Percentiles rank a stretch among this genome's conserved stretches.
Evolutionary conservation across 2,113 vertebrate genomes (phyloP).

Genomic region (Terrapene triunguis): DNA sequence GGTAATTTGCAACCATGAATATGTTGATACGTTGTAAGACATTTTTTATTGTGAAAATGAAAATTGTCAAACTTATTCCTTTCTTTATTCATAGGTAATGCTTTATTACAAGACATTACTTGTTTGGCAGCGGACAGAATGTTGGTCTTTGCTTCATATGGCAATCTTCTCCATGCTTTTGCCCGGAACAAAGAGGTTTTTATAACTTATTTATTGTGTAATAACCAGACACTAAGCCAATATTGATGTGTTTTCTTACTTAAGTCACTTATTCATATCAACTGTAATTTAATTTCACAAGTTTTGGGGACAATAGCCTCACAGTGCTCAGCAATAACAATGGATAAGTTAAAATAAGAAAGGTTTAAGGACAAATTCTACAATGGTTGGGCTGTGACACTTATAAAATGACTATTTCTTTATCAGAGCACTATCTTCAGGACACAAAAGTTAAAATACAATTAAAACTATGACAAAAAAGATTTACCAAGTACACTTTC

Average conservation of each 20-base stretch:
- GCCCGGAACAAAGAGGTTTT: slow-evolving; percentile 90
- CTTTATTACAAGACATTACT: slow-evolving; percentile 89
- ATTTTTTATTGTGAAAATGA: not conserved
- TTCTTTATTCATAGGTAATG: slow-evolving; percentile 87
- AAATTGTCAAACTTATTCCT: not conserved
- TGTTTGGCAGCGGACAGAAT: slow-evolving; percentile 92
- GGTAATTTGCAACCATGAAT: not conserved
- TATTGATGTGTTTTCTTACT: not conserved
- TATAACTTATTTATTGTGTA: slow-evolving; percentile 7
- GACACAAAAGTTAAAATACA: not conserved
- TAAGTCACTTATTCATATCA: accelerated
- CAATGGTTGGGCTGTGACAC: not conserved
- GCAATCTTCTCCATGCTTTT: slow-evolving; percentile 87
- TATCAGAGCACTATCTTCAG: not conserved
- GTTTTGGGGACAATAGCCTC: not conserved
- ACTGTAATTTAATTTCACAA: accelerated
- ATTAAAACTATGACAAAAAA: not conserved
- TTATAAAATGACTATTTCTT: not conserved
- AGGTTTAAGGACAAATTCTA: not conserved
- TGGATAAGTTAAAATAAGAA: not conserved
- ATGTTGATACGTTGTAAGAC: not conserved
- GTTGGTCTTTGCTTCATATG: slow-evolving; percentile 89
- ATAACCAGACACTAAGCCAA: not conserved
- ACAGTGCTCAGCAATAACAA: not conserved
- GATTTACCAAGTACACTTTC: not conserved